Percentiles rank a stretch among this genome's conserved stretches.
Evolutionary conservation across 2,888 invertebrate genomes (phyloP).

Genomic region (Acrocyrtus sp.): DNA sequence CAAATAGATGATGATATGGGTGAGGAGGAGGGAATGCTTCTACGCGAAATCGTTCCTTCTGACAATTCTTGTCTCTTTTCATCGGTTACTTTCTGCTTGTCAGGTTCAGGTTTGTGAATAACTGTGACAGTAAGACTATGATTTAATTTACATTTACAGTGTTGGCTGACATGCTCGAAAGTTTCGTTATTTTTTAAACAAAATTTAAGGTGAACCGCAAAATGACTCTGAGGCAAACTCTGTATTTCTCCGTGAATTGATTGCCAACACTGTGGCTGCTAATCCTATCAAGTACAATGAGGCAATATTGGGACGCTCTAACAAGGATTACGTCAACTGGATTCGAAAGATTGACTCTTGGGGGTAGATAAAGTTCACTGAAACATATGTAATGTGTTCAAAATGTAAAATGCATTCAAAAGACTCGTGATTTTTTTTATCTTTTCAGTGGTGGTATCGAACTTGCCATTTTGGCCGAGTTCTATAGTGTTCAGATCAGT

Average conservation of each 20-base stretch:
- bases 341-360: conserved; percentile 88
- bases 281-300: conserved; percentile 84
- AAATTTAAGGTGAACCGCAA: conserved; percentile 13
- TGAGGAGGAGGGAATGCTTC: conserved; percentile 86
- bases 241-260: conserved; percentile 79
- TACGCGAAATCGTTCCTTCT: conserved; percentile 92
- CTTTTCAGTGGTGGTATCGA: conserved; percentile 97
- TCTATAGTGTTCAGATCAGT: conserved; percentile 90
- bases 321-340: conserved; percentile 89
- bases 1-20: no score
- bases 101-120: conserved; percentile 65
- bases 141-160: neutral
- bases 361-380: no score
- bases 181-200: no score
- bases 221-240: conserved; percentile 16
- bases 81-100: conserved; percentile 77
- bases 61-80: conserved; percentile 97
- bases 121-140: neutral
- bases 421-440: no score
- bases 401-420: no score
- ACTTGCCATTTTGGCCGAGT: conserved; percentile 83
- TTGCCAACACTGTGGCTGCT: conserved; percentile 83
- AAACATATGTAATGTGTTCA: no score
- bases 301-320: conserved; percentile 86
- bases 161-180: no score